These are phyloP conservation scores for Microcebus jonahi DNA, from an alignment of 2,113 vertebrate genomes.

Conservation along the genomic window DNA sequence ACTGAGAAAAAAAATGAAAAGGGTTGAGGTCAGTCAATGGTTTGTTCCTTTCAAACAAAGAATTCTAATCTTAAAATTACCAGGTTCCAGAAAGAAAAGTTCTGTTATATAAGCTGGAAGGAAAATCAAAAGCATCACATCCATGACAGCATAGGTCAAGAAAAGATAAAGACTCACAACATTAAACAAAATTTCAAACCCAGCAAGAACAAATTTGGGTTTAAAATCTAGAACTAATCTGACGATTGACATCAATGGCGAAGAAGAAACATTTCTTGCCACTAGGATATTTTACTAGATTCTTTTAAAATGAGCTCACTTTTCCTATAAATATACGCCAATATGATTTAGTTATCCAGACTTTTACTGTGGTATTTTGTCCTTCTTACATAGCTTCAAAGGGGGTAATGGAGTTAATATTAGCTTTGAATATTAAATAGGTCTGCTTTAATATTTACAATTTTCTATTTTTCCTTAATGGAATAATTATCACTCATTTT, in stretches of 20 bases:
- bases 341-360: slow-evolving; percentile 13
- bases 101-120: slow-evolving; percentile 57
- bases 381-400: background rate
- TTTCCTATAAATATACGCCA: slow-evolving; percentile 39
- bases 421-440: background rate
- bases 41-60: slow-evolving; percentile 62
- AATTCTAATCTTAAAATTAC: slow-evolving; percentile 73
- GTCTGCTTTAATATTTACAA: background rate
- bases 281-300: slow-evolving; percentile 60
- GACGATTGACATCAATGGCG: slow-evolving; percentile 61
- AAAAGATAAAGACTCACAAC: slow-evolving; percentile 68
- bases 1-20: slow-evolving; percentile 61
- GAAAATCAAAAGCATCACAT: slow-evolving; percentile 66
- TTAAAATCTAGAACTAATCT: slow-evolving; percentile 66
- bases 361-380: slow-evolving; percentile 27
- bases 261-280: slow-evolving; percentile 47
- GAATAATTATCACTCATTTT: background rate
- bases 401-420: background rate
- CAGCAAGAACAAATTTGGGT: slow-evolving; percentile 56
- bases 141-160: slow-evolving; percentile 51
- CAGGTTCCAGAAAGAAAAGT: slow-evolving; percentile 56
- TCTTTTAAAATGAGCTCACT: slow-evolving; percentile 48
- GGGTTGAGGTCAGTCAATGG: slow-evolving; percentile 50
- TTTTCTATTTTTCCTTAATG: slow-evolving; percentile 1
- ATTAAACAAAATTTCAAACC: slow-evolving; percentile 75